These are phyloP conservation scores for Sipha flava DNA, from an alignment of 1,140 invertebrate genomes.

Conservation along the genomic window DNA sequence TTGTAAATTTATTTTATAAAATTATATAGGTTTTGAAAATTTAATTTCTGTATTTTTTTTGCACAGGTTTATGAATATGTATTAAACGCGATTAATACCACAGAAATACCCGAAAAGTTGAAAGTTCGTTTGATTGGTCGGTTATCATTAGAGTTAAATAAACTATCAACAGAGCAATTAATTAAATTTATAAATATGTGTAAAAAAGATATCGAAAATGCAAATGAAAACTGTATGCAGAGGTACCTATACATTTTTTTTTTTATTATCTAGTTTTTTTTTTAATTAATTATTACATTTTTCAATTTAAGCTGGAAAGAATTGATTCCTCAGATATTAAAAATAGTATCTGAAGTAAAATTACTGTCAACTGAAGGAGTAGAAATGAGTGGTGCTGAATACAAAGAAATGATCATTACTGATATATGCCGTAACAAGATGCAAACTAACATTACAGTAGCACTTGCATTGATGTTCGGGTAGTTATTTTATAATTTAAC, in stretches of 20 bases:
- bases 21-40: no score
- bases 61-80: constrained; percentile 22
- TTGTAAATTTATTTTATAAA: no score
- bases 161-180: neutral
- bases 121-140: constrained; percentile 22
- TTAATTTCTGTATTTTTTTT: no score
- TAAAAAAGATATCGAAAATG: constrained; percentile 5
- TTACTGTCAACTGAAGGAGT: constrained; percentile 42
- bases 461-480: constrained; percentile 48
- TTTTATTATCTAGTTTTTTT: neutral
- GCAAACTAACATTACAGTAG: constrained; percentile 43
- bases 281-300: neutral
- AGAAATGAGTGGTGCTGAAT: constrained; percentile 45
- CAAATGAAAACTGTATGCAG: constrained; percentile 12
- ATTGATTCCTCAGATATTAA: constrained; percentile 45
- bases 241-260: neutral
- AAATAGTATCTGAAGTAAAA: constrained; percentile 45
- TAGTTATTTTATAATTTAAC: constrained; percentile 36
- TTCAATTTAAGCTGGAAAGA: constrained; percentile 48
- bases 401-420: constrained; percentile 46
- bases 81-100: neutral
- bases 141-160: constrained; percentile 12
- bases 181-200: constrained; percentile 26
- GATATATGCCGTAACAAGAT: constrained; percentile 44
- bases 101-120: constrained; percentile 6